A percentile compares a stretch with the other conserved stretches of the same genome.
Conservation (phyloP, 2,797 vertebrate genomes). For the Euthynnus affinis region DNA sequence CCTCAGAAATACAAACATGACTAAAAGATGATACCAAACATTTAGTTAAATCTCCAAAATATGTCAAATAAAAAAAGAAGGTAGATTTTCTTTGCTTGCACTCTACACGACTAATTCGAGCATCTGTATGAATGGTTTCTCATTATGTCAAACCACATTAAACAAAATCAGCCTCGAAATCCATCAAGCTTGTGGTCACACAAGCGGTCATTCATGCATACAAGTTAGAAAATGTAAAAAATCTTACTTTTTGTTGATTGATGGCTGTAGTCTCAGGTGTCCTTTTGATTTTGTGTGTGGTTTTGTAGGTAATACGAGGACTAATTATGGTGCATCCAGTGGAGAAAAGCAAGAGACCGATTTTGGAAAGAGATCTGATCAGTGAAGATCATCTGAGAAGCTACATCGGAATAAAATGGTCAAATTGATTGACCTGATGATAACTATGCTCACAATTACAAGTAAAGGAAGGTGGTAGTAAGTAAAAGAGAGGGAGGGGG, state of each 20-base stretch:
- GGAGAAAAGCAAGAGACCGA: neutral
- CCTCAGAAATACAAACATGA: slow-evolving; percentile 3
- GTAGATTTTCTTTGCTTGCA: neutral
- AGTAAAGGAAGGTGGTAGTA: slow-evolving; percentile 55
- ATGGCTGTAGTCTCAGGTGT: slow-evolving; percentile 31
- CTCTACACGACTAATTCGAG: neutral
- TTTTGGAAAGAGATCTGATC: slow-evolving; percentile 20
- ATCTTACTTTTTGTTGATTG: slow-evolving; percentile 70
- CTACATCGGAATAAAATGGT: slow-evolving; percentile 46
- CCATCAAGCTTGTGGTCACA: neutral
- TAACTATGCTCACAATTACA: slow-evolving; percentile 68
- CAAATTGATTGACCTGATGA: slow-evolving; percentile 71
- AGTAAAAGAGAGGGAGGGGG: slow-evolving; percentile 55
- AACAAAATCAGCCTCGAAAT: neutral
- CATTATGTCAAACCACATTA: neutral
- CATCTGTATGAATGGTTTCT: neutral
- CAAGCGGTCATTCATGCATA: slow-evolving; percentile 27
- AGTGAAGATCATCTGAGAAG: slow-evolving; percentile 35
- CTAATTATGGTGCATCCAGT: slow-evolving; percentile 23
- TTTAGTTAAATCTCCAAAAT: neutral
- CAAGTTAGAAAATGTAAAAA: neutral
- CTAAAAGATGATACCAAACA: neutral
- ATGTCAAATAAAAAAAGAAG: neutral
- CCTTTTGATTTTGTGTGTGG: neutral
- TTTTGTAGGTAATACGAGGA: neutral